These are phyloP conservation scores for Cercocebus atys DNA, from an alignment of 2,113 vertebrate species.

Conservation along the genomic window DNA sequence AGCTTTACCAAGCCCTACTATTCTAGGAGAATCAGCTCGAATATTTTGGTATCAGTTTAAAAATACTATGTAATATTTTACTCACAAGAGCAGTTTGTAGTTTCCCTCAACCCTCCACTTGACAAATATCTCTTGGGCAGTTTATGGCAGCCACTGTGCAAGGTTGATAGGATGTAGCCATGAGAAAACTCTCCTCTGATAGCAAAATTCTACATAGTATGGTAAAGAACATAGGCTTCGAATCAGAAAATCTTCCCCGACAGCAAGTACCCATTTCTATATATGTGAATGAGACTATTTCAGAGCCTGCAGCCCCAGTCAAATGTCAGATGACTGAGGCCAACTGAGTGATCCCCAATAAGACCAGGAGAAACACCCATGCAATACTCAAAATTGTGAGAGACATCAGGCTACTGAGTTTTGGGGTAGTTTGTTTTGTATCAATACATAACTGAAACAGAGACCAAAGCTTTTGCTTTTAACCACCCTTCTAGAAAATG, in stretches of 20 bases:
- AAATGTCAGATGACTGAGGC: not conserved
- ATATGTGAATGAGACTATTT: not conserved
- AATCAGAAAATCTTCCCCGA: not conserved
- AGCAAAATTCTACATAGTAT: not conserved
- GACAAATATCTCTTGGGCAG: not conserved
- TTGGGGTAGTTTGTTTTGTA: not conserved
- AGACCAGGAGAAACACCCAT: not conserved
- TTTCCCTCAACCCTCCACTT: not conserved
- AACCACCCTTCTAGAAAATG: not conserved
- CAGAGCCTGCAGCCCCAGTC: not conserved
- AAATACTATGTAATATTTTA: conserved; percentile 7
- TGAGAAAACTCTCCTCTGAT: not conserved
- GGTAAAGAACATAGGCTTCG: not conserved
- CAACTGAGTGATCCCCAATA: not conserved
- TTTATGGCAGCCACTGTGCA: not conserved
- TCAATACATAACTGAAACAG: not conserved
- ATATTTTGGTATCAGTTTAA: not conserved
- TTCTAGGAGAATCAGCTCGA: not conserved
- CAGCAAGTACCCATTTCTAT: not conserved
- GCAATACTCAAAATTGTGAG: not conserved
- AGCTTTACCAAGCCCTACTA: not conserved
- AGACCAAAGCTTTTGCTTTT: not conserved
- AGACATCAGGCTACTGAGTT: not conserved
- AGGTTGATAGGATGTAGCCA: not conserved
- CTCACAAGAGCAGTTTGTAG: not conserved